phyloP scores from a whole-genome alignment of 2,797 vertebrate genomes.

The Peromyscus melanophrys region DNA sequence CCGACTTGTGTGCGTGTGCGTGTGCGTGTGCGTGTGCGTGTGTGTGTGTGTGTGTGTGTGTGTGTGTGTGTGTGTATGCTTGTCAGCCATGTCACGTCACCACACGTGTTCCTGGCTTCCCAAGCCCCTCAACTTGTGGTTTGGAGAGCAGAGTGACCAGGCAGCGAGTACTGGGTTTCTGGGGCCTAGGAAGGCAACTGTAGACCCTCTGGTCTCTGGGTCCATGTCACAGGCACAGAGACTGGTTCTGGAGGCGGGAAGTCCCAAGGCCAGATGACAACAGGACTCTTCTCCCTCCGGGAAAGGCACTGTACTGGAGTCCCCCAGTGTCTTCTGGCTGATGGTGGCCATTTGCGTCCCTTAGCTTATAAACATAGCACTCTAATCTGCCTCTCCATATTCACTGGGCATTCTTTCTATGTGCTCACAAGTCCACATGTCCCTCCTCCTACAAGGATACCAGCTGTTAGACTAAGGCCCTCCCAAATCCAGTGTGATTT shows the following conservation, averaged over 20 bases:
- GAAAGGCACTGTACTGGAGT: too few species aligned
- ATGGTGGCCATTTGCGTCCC: too few species aligned
- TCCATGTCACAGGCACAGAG: not conserved
- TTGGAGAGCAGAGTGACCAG: not conserved
- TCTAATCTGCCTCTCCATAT: not conserved
- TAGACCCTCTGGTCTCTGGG: not conserved
- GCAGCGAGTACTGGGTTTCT: not conserved
- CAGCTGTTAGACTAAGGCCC: not conserved
- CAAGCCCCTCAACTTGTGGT: not conserved
- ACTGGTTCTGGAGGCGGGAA: not conserved
- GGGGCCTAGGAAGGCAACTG: not conserved
- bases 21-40: not conserved
- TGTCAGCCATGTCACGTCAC: not conserved
- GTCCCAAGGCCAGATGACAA: not conserved
- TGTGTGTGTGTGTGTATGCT: too few species aligned
- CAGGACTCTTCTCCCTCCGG: not conserved
- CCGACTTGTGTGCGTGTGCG: not conserved
- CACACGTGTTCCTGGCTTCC: not conserved
- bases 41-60: too few species aligned
- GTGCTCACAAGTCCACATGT: not conserved
- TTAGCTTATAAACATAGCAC: not conserved
- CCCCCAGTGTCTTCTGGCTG: not conserved
- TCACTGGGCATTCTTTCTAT: accelerated
- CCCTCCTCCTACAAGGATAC: not conserved
- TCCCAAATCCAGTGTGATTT: not conserved